Conservation (phyloP, 1,140 invertebrate species). For the Drosophila pseudoananassae region DNA sequence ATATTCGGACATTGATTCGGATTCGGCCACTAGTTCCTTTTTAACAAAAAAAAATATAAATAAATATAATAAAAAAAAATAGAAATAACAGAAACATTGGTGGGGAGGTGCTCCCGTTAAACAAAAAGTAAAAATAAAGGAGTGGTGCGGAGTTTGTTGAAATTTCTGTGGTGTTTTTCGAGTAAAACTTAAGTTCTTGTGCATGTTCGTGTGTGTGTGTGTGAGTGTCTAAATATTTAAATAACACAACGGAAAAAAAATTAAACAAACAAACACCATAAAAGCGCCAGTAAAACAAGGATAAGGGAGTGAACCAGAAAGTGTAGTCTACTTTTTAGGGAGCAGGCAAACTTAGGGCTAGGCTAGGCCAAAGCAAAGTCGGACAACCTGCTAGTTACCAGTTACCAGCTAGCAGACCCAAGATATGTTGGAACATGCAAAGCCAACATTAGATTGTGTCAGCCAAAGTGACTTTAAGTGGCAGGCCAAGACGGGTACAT, state of each 20-base stretch:
- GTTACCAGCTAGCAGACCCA: neutral
- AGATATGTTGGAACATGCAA: constrained; percentile 42
- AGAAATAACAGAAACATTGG: constrained; percentile 15
- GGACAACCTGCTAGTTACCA: constrained; percentile 3
- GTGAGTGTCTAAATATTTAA: constrained; percentile 45
- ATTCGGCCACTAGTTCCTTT: constrained; percentile 26
- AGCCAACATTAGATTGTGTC: constrained; percentile 54
- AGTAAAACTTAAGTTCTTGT: constrained; percentile 23
- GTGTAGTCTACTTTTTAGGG: constrained; percentile 10
- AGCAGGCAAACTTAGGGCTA: neutral
- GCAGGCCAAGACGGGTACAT: constrained; percentile 37
- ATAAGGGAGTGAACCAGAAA: constrained; percentile 11
- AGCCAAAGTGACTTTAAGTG: constrained; percentile 44
- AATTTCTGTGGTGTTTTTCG: constrained; percentile 19
- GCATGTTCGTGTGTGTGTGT: constrained; percentile 14
- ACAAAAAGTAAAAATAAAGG: constrained; percentile 7
- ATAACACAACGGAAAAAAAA: constrained; percentile 37
- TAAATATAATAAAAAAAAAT: constrained; percentile 14
- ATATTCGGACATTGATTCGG: constrained; percentile 16
- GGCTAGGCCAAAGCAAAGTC: constrained; percentile 20
- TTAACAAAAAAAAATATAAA: constrained; percentile 13
- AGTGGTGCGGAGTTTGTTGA: constrained; percentile 25
- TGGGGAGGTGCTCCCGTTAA: constrained; percentile 21
- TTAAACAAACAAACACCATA: constrained; percentile 25
- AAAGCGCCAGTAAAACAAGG: constrained; percentile 3